Evolutionary conservation across 2,797 vertebrate genomes (phyloP), one percentile per base, ranked within the genome.

Genomic region (Gambusia yucatana): DNA sequence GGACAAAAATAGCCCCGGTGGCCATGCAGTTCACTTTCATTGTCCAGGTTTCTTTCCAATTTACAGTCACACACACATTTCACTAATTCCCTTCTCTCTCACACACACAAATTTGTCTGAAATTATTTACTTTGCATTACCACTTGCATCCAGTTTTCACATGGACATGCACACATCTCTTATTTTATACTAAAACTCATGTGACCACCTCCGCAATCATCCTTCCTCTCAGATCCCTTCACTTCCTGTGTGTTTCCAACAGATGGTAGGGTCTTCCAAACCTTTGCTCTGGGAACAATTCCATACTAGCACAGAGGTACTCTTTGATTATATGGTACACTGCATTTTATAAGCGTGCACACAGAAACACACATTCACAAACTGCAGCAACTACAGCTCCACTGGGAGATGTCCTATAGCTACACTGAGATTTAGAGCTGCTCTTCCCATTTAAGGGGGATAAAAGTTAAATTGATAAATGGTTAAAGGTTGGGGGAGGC

Each of bases 11-110:
- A 95, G 93, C 87, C 41, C 20, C 82, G 86, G 89, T 90, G 91
- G 79, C 91, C 88, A 92, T 84, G 89, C 84, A 87, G 83, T 87
- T 92, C 91, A 88, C 89, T 93, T 89, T 88, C 90, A 94, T 95
- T 94, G 92, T 90, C 91, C 86, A 91, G 92, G 92, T 93, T 86
- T 91, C 88, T 88, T 91, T 94, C 92, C 91, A 93, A 93, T 94
- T 94, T 93, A 88, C 82, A 86, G 75, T 77, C 82, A 33, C 63
- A 82, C 76, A 72, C 47, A 72, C 59, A 73, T 39, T 78, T 72
- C 84, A 76, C 77, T 80, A 69, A 77, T 72, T 22, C 72, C 17
- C 25, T 44, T 69, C 57, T 30, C 57, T 59, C 28, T 20, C 59
- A 4, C 61, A 39, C 17, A 22, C 33, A 65, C 61, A 65, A 67